Conservation (phyloP, 2,113 vertebrate genomes). For the Hassar affinis region DNA sequence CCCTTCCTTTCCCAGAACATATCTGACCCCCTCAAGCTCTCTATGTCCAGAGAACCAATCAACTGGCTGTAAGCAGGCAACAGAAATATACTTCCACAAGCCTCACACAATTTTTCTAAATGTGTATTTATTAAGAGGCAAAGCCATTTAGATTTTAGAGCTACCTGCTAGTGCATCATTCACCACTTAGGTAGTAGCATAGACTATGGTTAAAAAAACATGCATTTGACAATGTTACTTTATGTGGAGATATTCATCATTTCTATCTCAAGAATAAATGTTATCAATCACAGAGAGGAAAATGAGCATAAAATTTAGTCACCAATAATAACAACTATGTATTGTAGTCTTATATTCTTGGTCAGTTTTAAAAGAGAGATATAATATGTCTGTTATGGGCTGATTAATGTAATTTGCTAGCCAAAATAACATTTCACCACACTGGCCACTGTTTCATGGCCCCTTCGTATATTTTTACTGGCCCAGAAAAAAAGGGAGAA, state of each 20-base stretch:
- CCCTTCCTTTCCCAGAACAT: neutral
- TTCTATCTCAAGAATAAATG: neutral
- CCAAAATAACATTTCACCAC: no score
- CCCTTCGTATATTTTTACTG: no score
- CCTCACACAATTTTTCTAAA: neutral
- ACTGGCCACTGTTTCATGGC: no score
- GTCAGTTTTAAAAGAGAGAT: no score
- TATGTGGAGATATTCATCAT: neutral
- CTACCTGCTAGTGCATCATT: neutral
- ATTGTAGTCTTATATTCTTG: no score
- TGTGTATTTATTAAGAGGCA: neutral
- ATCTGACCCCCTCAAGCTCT: constrained; percentile 11
- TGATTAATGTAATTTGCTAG: neutral
- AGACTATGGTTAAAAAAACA: neutral
- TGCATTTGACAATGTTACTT: neutral
- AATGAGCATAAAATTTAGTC: neutral
- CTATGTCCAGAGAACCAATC: constrained; percentile 31
- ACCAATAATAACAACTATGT: no score
- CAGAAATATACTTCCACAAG: neutral
- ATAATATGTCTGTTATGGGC: neutral
- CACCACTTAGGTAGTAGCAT: neutral
- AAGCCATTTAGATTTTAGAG: neutral
- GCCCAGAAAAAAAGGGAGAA: no score
- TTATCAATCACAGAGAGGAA: neutral
- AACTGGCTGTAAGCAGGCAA: constrained; percentile 28